These are phyloP conservation scores for Stenoptilia bipunctidactyla DNA, from an alignment of 2,888 invertebrate species.

Conservation along the genomic window DNA sequence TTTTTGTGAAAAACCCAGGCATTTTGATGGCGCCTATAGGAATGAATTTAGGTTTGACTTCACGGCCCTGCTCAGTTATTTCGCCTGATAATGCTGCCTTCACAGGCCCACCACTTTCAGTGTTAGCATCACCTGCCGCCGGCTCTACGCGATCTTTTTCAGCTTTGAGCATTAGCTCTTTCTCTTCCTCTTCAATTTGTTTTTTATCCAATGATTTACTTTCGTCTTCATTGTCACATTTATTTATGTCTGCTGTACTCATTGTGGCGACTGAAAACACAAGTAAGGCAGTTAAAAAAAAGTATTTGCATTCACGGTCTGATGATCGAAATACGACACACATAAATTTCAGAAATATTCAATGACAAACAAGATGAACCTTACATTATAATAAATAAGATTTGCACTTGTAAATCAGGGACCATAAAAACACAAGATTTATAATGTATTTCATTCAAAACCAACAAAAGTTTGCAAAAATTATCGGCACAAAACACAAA, in stretches of 20 bases:
- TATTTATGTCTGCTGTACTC: slow-evolving; percentile 50
- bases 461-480: too few species aligned
- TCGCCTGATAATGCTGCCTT: slow-evolving; percentile 66
- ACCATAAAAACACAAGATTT: too few species aligned
- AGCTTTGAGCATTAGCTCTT: slow-evolving; percentile 72
- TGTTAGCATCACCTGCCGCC: slow-evolving; percentile 41
- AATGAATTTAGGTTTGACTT: slow-evolving; percentile 85
- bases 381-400: too few species aligned
- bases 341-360: too few species aligned
- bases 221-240: slow-evolving; percentile 46
- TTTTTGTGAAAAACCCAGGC: slow-evolving; percentile 86
- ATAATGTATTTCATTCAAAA: too few species aligned
- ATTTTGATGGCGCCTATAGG: slow-evolving; percentile 91
- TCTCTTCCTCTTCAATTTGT: slow-evolving; percentile 76
- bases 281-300: not conserved
- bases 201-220: slow-evolving; percentile 73
- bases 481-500: too few species aligned
- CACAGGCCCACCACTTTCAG: slow-evolving; percentile 57
- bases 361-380: too few species aligned
- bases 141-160: slow-evolving; percentile 66
- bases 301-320: not conserved
- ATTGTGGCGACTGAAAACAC: slow-evolving; percentile 21
- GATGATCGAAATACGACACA: not conserved
- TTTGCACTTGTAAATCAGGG: too few species aligned
- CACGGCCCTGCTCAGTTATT: slow-evolving; percentile 76